Conservation (phyloP, 2,113 vertebrate species). For the Lepus timidus region DNA sequence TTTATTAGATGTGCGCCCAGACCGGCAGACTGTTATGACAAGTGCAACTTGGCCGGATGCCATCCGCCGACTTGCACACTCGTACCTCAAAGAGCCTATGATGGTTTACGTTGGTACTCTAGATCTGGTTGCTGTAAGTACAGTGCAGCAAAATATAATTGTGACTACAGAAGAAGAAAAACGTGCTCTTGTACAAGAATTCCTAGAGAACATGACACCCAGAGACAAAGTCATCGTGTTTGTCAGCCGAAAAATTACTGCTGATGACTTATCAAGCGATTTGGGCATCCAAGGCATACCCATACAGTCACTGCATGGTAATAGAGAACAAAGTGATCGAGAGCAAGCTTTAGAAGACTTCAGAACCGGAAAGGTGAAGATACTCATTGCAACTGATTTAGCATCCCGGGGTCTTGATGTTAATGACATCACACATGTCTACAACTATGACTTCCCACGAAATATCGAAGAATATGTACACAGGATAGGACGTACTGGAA, state of each 20-base stretch:
- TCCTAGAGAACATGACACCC: constrained; percentile 91
- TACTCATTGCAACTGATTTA: constrained; percentile 95
- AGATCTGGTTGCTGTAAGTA: constrained; percentile 92
- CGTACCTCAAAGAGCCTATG: constrained; percentile 95
- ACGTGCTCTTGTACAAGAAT: constrained; percentile 89
- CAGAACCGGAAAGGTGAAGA: constrained; percentile 90
- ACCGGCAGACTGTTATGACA: constrained; percentile 95
- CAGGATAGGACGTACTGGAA: constrained; percentile 93
- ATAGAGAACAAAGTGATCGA: constrained; percentile 92
- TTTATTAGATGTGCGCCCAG: constrained; percentile 93
- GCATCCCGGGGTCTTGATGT: constrained; percentile 94
- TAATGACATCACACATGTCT: constrained; percentile 93
- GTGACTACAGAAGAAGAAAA: constrained; percentile 92
- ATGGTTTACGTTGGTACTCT: constrained; percentile 95
- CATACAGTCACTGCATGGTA: constrained; percentile 93
- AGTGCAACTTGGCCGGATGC: constrained; percentile 95
- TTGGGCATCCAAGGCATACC: constrained; percentile 91
- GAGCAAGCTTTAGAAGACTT: constrained; percentile 95
- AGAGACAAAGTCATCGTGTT: constrained; percentile 94
- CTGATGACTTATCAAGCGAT: constrained; percentile 94
- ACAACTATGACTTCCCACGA: constrained; percentile 94
- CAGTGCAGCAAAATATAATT: constrained; percentile 91
- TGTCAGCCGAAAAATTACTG: constrained; percentile 92
- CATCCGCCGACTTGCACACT: constrained; percentile 90
- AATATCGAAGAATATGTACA: constrained; percentile 96